These are phyloP conservation scores for Leucopsar rothschildi DNA, from an alignment of 2,113 vertebrate genomes.

Conservation along the genomic window DNA sequence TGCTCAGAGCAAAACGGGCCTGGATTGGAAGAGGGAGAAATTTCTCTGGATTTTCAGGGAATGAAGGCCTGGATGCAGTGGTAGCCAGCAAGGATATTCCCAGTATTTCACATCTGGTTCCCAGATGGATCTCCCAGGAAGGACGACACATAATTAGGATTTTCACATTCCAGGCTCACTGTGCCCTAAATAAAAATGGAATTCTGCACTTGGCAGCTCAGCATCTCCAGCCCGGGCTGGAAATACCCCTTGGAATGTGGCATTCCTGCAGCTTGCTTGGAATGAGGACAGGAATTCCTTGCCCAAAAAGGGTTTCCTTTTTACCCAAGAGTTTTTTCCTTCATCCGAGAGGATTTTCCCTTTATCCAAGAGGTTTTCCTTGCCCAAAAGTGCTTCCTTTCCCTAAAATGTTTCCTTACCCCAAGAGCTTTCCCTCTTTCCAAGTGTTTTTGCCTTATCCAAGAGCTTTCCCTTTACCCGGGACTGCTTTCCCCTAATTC, in stretches of 20 bases:
- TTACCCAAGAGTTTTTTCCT: background rate
- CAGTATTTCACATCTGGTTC: background rate
- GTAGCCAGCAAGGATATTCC: background rate
- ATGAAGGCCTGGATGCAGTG: background rate
- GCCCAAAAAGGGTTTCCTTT: background rate
- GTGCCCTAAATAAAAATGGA: accelerated
- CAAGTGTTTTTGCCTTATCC: background rate
- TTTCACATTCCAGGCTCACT: accelerated
- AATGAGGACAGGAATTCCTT: accelerated
- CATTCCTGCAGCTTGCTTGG: background rate
- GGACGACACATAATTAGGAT: accelerated
- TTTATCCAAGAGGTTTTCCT: background rate
- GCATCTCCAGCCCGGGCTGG: accelerated
- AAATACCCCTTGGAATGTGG: accelerated
- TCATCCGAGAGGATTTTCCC: background rate
- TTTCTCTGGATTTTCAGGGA: background rate
- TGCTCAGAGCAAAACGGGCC: background rate
- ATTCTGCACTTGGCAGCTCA: accelerated
- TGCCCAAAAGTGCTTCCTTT: too few species aligned
- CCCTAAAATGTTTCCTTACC: too few species aligned
- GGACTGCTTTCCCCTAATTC: too few species aligned
- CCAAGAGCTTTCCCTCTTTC: too few species aligned
- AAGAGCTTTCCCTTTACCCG: background rate
- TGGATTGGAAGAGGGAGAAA: background rate
- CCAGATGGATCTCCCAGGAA: background rate